Evolutionary conservation across 2,113 vertebrate species (phyloP), one percentile per base, ranked within the genome.

Genomic region (Synodontis membranacea): DNA sequence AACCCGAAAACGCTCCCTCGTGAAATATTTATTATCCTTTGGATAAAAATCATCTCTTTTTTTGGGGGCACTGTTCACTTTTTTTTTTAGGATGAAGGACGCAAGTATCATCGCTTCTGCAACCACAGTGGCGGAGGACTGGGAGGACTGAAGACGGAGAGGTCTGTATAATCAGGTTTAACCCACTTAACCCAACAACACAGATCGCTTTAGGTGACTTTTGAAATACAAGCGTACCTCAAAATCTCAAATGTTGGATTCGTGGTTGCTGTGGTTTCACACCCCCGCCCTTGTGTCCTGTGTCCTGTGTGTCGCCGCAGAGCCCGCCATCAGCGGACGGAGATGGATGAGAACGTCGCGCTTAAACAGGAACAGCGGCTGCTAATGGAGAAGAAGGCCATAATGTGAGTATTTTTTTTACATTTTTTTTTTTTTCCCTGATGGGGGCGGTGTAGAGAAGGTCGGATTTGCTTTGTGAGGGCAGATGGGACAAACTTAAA

Each of bases 41-140:
- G 37, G 9, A 34, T 74, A 50, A 58, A 44, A 25, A 25, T 3
- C 0, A 25, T 3, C 0, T 50, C n/a, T n/a, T 37, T 11, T 85
- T 62, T 60, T 23, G 19, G 23, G 34, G 62, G 28, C n/a, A n/a
- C n/a, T n/a, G n/a, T n/a, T n/a, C n/a, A n/a, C n/a, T 88, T 88
- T 80, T 9, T 15, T 72, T 76, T n/a, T 54, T 88, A 95, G 94
- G 94, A 95, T 11, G 92, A 94, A 87, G 92, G 92, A 58, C 93
- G 91, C 85, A 84, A 91, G 72, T 93, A 83, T 89, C 94, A 93
- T 87, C 92, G 92, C 79, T 91, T 90, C 85, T 94, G 93, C 90
- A 93, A 91, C 89, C 93, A 92, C 89, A 91, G 92, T 0, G 89
- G 90, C 83, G 76, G 3, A 56, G 78, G 76, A 79, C 56, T 50